Conservation (phyloP, 2,797 vertebrate species). For the Chromis chromis region DNA sequence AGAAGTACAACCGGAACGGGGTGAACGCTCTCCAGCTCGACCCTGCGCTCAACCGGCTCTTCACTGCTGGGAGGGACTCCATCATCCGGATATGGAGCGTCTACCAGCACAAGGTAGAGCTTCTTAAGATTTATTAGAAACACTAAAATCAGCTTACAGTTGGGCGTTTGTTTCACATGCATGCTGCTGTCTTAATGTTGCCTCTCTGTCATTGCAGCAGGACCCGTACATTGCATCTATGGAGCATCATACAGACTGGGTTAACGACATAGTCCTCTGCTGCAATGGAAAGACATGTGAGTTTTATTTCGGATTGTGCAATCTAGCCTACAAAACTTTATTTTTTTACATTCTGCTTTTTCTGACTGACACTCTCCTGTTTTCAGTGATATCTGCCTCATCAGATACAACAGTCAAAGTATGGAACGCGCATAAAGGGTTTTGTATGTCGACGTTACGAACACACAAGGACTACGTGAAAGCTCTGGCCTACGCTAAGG, state of each 20-base stretch:
- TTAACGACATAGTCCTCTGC: conserved; percentile 99
- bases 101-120: conserved; percentile 96
- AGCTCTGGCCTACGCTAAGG: conserved; percentile 97
- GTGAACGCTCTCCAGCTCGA: conserved; percentile 98
- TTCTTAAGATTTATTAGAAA: neutral
- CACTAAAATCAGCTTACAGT: no score
- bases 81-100: conserved; percentile 99
- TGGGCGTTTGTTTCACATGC: neutral
- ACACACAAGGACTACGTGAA: conserved; percentile 99
- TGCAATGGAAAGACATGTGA: conserved; percentile 98
- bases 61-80: conserved; percentile 96
- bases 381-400: conserved; percentile 97
- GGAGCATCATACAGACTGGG: conserved; percentile 99
- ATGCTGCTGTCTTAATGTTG: neutral
- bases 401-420: conserved; percentile 99
- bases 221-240: conserved; percentile 98
- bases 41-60: conserved; percentile 94
- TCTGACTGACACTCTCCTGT: conserved; percentile 22
- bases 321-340: no score
- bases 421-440: conserved; percentile 99
- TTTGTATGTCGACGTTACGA: conserved; percentile 99
- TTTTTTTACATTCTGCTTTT: neutral
- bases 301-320: conserved; percentile 56
- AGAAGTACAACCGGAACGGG: conserved; percentile 97
- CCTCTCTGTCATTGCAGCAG: conserved; percentile 86